Base-by-base conservation (phyloP, 2,888 invertebrate species). In the Cantharis rustica region DNA sequence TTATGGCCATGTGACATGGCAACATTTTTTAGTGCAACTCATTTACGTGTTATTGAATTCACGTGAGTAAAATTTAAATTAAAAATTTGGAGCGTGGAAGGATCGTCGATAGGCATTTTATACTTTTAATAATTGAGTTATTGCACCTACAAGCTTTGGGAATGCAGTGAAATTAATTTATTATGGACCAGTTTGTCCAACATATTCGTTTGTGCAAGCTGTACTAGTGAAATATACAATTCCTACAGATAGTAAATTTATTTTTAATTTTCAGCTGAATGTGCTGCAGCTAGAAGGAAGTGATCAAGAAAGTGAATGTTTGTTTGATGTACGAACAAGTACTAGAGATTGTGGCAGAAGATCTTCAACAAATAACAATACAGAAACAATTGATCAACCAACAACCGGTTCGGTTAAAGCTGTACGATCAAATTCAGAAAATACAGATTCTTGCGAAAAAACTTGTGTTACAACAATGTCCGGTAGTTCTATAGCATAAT, bases 281-380 rank as follows among this genome's bases (percentile, higher is more conserved):
- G 86, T 88, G 69, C 87, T 88, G 16, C 89, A 92, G 89, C 89
- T 91, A 81, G 92, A 92, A 84, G 90, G 90, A 76, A 92, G 91
- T 80, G 92, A 92, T 85, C 88, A 92, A 78, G 92, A 92, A 81
- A 91, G 91, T 83, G 92, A 92, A 82, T 90, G 90, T 76, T 90
- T 91, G n/a, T 91, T 91, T 84, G 91, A 92, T 82, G 90, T 90
- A 10, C 89, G 91, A 79, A 90, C 90, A 61, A 89, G 90, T 61
- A 87, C 89, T 10, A 85, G 89, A n/a, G 90, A 90, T 68, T 86
- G 84, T 4, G 85, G 86, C 61, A 84, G 89, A 63, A 86, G 90
- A 75, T 90, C 90, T 62, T 90, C 90, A 66, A 90, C 90, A 77
- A 90, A 90, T 82, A 90, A 90, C 81, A 89, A 90, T 83, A 88